Base-by-base conservation (phyloP, 2,113 vertebrate genomes). In the Ifrita kowaldi region DNA sequence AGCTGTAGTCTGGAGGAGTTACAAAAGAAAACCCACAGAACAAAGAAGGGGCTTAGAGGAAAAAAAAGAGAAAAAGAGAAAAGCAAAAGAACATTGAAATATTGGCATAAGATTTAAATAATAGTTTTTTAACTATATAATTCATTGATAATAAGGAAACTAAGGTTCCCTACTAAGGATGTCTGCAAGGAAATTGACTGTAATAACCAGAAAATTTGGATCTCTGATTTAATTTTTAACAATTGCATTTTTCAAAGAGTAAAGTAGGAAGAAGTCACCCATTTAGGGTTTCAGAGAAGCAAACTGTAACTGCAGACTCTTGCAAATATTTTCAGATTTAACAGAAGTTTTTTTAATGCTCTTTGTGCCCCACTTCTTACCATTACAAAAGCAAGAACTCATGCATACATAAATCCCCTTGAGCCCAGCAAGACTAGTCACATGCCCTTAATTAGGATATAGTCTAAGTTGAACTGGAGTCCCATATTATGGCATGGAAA, bases 1-100 rank as follows among this genome's bases (percentile, higher is more conserved):
- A 99, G 98, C 99, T 99, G 99, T 98, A 99, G 98, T 98, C 99
- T 98, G 98, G 98, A 98, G 99, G 98, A 98, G 98, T 98, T 98
- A 99, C 98, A 98, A 99, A 98, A 99, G 99, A 99, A 98, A 99
- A 98, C 97, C 99, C 99, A 98, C 98, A 99, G 98, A 99, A 98
- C 98, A 99, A 98, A 98, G 98, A 98, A 90, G 99, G 98, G 97
- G 98, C 99, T 99, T 98, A 97, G 98, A 98, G 97, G n/a, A 5
- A 93, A 97, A 97, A 97, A 97, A 97, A 98, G 97, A 98, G 96
- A 98, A 97, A 98, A 96, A 98, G 97, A 98, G 97, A 98, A 95
- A 98, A 98, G 98, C 98, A 97, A 98, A 97, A 93, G 94, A 98
- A 97, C 96, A 96, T 98, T 98, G 98, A 98, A 98, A 94, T 95